A percentile compares a stretch with the other conserved stretches of the same genome.
phyloP scores from a whole-genome alignment of 2,797 vertebrate species.

The Fistularia commersonii region DNA sequence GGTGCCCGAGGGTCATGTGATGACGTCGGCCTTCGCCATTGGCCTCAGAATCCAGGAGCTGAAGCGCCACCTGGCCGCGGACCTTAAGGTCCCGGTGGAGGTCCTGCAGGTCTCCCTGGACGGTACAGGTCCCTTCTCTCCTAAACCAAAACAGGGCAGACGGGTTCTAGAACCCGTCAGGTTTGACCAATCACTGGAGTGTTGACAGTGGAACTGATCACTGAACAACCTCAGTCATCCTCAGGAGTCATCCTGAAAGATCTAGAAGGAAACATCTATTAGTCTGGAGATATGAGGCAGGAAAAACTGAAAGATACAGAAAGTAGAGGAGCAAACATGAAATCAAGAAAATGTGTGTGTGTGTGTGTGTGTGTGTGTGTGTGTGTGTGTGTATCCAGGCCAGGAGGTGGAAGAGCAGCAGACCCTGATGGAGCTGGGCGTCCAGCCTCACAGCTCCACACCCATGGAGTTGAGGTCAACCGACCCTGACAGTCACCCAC shows the following conservation, averaged over 20 bases:
- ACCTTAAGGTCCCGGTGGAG: conserved; percentile 75
- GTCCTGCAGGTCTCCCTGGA: conserved; percentile 72
- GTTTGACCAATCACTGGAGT: too few relatives aligned
- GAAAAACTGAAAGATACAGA: too few relatives aligned
- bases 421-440: conserved; percentile 69
- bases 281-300: too few relatives aligned
- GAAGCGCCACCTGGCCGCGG: conserved; percentile 74
- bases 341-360: too few relatives aligned
- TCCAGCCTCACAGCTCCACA: conserved; percentile 70
- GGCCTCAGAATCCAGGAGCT: conserved; percentile 69
- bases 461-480: conserved; percentile 76
- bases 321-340: too few relatives aligned
- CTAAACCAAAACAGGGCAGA: background rate
- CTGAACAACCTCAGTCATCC: too few relatives aligned
- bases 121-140: conserved; percentile 47
- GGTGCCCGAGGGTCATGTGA: conserved; percentile 78
- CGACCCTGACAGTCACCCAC: conserved; percentile 65
- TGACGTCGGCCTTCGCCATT: conserved; percentile 78
- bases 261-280: too few relatives aligned
- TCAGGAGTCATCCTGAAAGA: too few relatives aligned
- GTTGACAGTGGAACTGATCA: too few relatives aligned
- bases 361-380: too few relatives aligned
- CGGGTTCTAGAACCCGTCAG: too few relatives aligned
- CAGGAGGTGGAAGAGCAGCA: conserved; percentile 57
- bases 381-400: too few relatives aligned